phyloP scores from a whole-genome alignment of 1,140 invertebrate genomes.

The Drosophila nigrodunni region DNA sequence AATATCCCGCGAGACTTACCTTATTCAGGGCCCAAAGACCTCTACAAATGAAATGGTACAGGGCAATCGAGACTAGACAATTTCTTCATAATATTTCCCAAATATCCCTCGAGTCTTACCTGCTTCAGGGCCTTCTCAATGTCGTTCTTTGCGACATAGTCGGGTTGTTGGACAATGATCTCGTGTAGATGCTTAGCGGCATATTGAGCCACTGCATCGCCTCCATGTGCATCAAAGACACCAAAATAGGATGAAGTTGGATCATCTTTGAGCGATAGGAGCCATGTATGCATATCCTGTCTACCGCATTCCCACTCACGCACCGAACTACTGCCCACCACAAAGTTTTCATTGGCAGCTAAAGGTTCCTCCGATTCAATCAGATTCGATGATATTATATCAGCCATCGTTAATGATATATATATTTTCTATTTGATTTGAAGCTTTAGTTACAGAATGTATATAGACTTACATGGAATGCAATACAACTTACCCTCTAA shows the following conservation, averaged over 20 bases:
- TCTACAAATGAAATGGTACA: too few relatives aligned
- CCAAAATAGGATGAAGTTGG: conserved; percentile 11
- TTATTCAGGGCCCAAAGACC: not conserved
- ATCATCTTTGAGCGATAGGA: not conserved
- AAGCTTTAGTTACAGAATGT: too few relatives aligned
- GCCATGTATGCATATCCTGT: not conserved
- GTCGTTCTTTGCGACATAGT: not conserved
- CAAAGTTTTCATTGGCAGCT: not conserved
- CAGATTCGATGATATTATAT: not conserved
- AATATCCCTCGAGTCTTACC: not conserved
- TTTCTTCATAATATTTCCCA: too few relatives aligned
- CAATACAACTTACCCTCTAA: not conserved
- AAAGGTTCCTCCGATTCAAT: not conserved
- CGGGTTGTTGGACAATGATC: not conserved
- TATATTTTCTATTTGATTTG: too few relatives aligned
- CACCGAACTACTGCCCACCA: not conserved
- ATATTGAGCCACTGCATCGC: not conserved
- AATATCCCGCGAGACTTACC: not conserved
- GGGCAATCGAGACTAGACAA: too few relatives aligned
- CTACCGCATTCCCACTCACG: not conserved
- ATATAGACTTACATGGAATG: too few relatives aligned
- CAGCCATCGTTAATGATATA: too few relatives aligned
- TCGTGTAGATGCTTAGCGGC: conserved; percentile 3
- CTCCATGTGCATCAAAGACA: conserved; percentile 7
- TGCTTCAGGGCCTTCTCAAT: conserved; percentile 5